Evolutionary conservation across 2,888 invertebrate species (phyloP), one percentile per base, ranked within the genome.

Genomic region (Megamerina dolium): DNA sequence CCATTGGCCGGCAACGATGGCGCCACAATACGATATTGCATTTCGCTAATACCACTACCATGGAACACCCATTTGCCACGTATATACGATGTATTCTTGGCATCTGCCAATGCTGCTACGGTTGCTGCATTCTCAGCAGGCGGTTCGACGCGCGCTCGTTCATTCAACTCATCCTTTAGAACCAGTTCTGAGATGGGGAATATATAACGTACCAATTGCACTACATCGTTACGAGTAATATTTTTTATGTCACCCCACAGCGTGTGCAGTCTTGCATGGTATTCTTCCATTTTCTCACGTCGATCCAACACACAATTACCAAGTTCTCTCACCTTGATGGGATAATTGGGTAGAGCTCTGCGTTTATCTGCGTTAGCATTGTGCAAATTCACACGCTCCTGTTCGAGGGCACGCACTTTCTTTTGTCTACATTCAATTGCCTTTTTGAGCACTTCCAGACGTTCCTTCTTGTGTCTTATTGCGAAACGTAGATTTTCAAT

Each of bases 1-100:
- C 89, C 90, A 52, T 87, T 86, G 4, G 83, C 83, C 46, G 88
- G 87, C 52, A 90, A 69, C 57, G 85, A 83, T 0, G 93, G 88
- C n/a, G 85, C 85, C 27, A 88, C 86, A 50, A 94, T 85, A 34
- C 79, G 76, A 69, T 85, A 83, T 56, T 83, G 82, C 51, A 80
- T 72, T 66, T 87, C 84, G 48, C 80, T 77, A 34, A 78, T 78
- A 56, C 79, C 79, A 60, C 83, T 83, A 31, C 68, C 66, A 49
- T 68, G 67, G 30, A 70, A 78, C 75, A 76, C 73, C 85, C 92
- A 87, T 56, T 80, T 81, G 60, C 87, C 83, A 66, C 85, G 75
- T 63, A 91, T 80, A 68, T 89, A 83, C 49, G 88, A 78, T 57
- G 86, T 83, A 71, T 87, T 81, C 36, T 83, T 80, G 21, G 87